Evolutionary conservation across 2,888 invertebrate genomes (phyloP), one percentile per base, ranked within the genome.

Genomic region (Bombyx huttoni): DNA sequence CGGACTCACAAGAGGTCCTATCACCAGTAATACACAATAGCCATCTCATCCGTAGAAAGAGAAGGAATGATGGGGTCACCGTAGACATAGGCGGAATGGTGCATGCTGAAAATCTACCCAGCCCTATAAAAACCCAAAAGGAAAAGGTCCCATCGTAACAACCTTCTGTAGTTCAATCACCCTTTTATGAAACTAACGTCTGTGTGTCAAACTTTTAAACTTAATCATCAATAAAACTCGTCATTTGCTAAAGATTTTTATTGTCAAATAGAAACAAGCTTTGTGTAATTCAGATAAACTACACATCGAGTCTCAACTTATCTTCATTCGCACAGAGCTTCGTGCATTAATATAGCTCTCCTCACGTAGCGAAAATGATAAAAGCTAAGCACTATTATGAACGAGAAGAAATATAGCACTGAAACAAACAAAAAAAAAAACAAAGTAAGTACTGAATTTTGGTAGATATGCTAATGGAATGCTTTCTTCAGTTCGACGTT

Each of bases 331-430:
- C 87, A 87, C 52, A 82, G 81, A 0, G 83, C 85, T 51, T 88
- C 87, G 51, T 86, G 86, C 49, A 87, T 58, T 53, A 86, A 59
- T 13, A 88, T 85, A 55, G 87, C 87, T 57, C 87, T 80, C 0
- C 87, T 70, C 50, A 88, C 87, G 60, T 88, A 88, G 51, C 87
- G 73, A 65, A 81, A 87, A 65, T 87, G 87, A 65, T 88, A 88
- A 59, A 88, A 88, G 56, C 85, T 85, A 67, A 87, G 80, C 52
- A 88, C 87, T 53, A 87, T 80, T 54, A 83, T 59, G 53, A 86
- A 77, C 0, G 86, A 82, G 65, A 86, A 88, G 70, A 86, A 78
- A 56, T 87, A 87, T 5, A 81, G 1, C 48, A 80, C 87, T 87
- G 76, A 2, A 83, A 71, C 61, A 67, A 60, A 65, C 52, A 51